Conservation (phyloP, 2,888 invertebrate species). For the Trichogramma dendrolimi region DNA sequence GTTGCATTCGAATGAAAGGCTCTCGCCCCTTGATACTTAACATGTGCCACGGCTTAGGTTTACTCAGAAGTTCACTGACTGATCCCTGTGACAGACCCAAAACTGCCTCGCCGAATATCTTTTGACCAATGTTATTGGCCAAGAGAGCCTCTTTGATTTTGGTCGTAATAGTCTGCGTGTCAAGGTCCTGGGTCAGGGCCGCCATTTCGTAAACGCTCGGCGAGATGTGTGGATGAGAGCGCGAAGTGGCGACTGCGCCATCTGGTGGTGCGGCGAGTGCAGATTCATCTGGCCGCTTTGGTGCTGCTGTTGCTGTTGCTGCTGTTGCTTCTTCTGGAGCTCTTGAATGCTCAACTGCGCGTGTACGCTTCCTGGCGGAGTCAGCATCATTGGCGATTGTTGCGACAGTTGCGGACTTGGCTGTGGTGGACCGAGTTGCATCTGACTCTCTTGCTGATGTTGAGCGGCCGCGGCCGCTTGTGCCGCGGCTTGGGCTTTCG, state of each 20-base stretch:
- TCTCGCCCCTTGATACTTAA: conserved; percentile 96
- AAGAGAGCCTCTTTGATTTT: conserved; percentile 94
- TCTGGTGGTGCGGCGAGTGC: conserved; percentile 62
- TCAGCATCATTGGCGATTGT: conserved; percentile 64
- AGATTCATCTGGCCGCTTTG: conserved; percentile 57
- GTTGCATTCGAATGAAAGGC: conserved; percentile 92
- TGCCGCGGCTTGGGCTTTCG: conserved; percentile 48
- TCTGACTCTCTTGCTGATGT: conserved; percentile 48
- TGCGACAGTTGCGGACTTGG: conserved; percentile 46
- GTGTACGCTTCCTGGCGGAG: conserved; percentile 74
- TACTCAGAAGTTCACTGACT: conserved; percentile 93
- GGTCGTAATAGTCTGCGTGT: conserved; percentile 93
- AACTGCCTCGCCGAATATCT: conserved; percentile 97
- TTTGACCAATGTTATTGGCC: conserved; percentile 96
- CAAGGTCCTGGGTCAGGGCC: conserved; percentile 90
- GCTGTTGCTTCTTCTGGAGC: conserved; percentile 55
- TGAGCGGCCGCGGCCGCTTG: conserved; percentile 47
- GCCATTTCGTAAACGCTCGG: conserved; percentile 98
- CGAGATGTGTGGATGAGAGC: conserved; percentile 79
- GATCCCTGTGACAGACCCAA: conserved; percentile 94
- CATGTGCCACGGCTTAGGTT: conserved; percentile 99
- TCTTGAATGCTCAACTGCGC: conserved; percentile 62
- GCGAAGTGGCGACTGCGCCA: conserved; percentile 64
- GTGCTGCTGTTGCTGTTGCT: conserved; percentile 49
- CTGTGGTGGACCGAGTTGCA: conserved; percentile 48